Evolutionary conservation across 2,888 invertebrate genomes (phyloP).

Genomic region (Osedax fenrisi): DNA sequence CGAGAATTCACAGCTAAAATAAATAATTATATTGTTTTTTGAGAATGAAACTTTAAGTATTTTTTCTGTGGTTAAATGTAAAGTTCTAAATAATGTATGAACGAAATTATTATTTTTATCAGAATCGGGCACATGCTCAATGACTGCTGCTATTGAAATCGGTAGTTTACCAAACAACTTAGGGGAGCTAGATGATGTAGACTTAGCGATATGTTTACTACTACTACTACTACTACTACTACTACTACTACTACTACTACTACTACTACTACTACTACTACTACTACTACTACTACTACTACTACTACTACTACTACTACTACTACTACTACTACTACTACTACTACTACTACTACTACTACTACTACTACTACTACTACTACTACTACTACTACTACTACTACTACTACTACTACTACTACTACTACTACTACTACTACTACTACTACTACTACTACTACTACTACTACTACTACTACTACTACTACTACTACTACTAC

Average conservation of each 20-base stretch:
- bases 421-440: conserved; percentile 10
- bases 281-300: conserved; percentile 29
- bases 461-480: conserved; percentile 5
- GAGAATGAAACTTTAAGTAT: too few species aligned
- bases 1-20: too few species aligned
- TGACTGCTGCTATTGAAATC: too few species aligned
- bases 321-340: conserved; percentile 14
- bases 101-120: too few species aligned
- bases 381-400: not conserved
- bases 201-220: too few species aligned
- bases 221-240: conserved; percentile 32
- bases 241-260: conserved; percentile 17
- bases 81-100: too few species aligned
- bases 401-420: conserved; percentile 12
- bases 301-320: conserved; percentile 30
- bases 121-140: too few species aligned
- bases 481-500: conserved; percentile 7
- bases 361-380: conserved; percentile 3
- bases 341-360: not conserved
- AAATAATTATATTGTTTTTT: too few species aligned
- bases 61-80: too few species aligned
- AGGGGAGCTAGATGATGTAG: too few species aligned
- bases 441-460: conserved; percentile 9
- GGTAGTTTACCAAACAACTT: too few species aligned
- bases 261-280: conserved; percentile 28